These are phyloP conservation scores for Octodonta nipae DNA, from an alignment of 2,888 invertebrate species.

Conservation along the genomic window DNA sequence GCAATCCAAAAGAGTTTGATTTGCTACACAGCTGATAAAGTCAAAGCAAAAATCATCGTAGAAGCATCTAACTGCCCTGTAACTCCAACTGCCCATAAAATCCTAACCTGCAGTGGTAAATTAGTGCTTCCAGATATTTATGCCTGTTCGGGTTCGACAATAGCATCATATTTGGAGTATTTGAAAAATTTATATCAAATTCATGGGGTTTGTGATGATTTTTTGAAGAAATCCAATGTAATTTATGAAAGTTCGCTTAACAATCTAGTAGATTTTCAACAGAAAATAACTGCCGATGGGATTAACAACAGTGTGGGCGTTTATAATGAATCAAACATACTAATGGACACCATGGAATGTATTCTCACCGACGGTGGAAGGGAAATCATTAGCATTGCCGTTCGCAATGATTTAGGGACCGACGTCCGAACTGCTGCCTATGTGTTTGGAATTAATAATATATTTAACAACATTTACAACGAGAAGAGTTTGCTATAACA, in stretches of 20 bases:
- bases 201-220: conserved; percentile 8
- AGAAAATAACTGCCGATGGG: not conserved
- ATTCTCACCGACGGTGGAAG: conserved; percentile 7
- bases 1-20: conserved; percentile 26
- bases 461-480: too few relatives aligned
- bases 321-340: not conserved
- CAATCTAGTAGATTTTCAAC: not conserved
- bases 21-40: conserved; percentile 26
- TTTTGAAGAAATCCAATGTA: conserved; percentile 11
- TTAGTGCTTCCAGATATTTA: conserved; percentile 31
- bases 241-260: too few relatives aligned
- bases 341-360: conserved; percentile 7
- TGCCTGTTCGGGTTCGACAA: conserved; percentile 24
- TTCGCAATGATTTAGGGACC: conserved; percentile 20
- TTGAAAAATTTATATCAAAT: conserved; percentile 19
- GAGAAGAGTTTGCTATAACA: too few relatives aligned
- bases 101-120: conserved; percentile 21
- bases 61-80: conserved; percentile 30
- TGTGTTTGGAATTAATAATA: conserved; percentile 24
- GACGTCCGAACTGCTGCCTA: conserved; percentile 29
- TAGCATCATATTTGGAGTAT: conserved; percentile 30
- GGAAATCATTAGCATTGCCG: conserved; percentile 14
- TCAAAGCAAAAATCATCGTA: conserved; percentile 29
- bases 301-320: not conserved
- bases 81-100: conserved; percentile 29